Percentiles rank a stretch among this genome's conserved stretches.
phyloP scores from a whole-genome alignment of 2,888 invertebrate genomes.

The Conistra vaccinii region DNA sequence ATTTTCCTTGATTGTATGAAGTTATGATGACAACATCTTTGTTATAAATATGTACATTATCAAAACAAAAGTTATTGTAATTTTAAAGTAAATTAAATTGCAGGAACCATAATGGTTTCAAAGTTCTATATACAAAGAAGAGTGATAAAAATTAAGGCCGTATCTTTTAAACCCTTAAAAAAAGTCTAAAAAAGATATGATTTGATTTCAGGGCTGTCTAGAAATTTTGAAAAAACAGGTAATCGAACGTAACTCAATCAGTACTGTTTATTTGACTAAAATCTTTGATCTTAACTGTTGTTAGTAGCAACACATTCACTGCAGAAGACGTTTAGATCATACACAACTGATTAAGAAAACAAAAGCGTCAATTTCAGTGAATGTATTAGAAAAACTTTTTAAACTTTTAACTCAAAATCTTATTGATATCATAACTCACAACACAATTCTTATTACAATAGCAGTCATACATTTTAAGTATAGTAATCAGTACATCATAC shows the following conservation, averaged over 20 bases:
- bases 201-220: constrained; percentile 62
- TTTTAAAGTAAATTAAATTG: constrained; percentile 17
- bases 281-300: constrained; percentile 10
- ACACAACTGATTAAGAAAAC: constrained; percentile 22
- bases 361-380: constrained; percentile 7
- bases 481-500: constrained; percentile 15
- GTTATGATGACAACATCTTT: neutral
- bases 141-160: constrained; percentile 41
- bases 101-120: neutral
- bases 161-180: constrained; percentile 52
- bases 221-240: constrained; percentile 33
- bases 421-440: constrained; percentile 54
- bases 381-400: constrained; percentile 1
- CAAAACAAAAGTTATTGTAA: constrained; percentile 3
- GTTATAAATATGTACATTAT: constrained; percentile 22
- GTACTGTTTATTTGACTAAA: constrained; percentile 5
- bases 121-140: constrained; percentile 28
- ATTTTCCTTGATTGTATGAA: constrained; percentile 9
- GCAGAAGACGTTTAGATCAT: neutral
- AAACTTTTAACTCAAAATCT: constrained; percentile 20
- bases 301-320: constrained; percentile 11
- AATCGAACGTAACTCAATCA: neutral
- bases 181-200: constrained; percentile 63
- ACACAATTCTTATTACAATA: constrained; percentile 49
- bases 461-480: constrained; percentile 41